phyloP scores from a whole-genome alignment of 1,140 invertebrate genomes.

The Drosophila elegans region DNA sequence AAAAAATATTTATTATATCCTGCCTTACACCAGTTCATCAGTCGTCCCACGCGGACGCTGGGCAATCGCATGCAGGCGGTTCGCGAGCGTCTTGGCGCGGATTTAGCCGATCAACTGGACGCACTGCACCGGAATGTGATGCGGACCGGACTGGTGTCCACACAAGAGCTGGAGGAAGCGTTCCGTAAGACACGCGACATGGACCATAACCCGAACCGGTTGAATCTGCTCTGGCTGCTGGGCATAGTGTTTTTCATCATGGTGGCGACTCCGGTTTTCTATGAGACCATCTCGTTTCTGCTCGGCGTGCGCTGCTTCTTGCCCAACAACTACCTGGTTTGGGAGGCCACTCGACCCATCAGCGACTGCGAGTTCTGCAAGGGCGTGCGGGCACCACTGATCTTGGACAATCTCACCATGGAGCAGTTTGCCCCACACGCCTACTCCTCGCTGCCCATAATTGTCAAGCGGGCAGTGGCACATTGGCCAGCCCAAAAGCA shows the following conservation, averaged over 20 bases:
- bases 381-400: slow-evolving; percentile 87
- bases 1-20: neutral
- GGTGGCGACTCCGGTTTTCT: slow-evolving; percentile 76
- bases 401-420: slow-evolving; percentile 88
- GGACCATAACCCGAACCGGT: slow-evolving; percentile 57
- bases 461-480: slow-evolving; percentile 90
- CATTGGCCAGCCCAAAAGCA: slow-evolving; percentile 91
- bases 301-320: slow-evolving; percentile 89
- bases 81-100: slow-evolving; percentile 62
- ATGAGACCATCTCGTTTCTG: slow-evolving; percentile 77
- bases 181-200: slow-evolving; percentile 70
- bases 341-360: slow-evolving; percentile 93
- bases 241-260: slow-evolving; percentile 80
- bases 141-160: slow-evolving; percentile 71
- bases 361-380: slow-evolving; percentile 90
- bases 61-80: slow-evolving; percentile 53
- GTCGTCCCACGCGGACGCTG: slow-evolving; percentile 63
- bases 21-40: slow-evolving; percentile 61
- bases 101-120: slow-evolving; percentile 69
- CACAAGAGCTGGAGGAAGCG: slow-evolving; percentile 69
- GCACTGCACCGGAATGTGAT: slow-evolving; percentile 67
- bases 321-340: slow-evolving; percentile 93
- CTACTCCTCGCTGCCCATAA: slow-evolving; percentile 92
- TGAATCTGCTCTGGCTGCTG: slow-evolving; percentile 73
- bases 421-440: slow-evolving; percentile 89